Evolutionary conservation across 2,113 vertebrate species (phyloP).

Genomic region (Motacilla tschutschensis): DNA sequence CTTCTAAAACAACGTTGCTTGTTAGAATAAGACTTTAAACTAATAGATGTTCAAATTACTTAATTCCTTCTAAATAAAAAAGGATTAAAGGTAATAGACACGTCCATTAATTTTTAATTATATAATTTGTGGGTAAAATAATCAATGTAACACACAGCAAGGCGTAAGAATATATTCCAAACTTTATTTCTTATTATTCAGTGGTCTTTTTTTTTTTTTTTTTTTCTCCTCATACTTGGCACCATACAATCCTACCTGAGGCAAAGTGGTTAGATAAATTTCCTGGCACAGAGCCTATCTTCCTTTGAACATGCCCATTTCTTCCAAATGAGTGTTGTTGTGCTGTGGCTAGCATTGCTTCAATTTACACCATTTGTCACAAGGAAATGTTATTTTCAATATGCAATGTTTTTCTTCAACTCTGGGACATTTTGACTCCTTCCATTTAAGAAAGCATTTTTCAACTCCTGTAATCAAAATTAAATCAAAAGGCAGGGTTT

Average conservation of each 20-base stretch:
- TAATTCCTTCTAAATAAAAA: not conserved
- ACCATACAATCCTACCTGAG: not conserved
- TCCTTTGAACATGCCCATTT: not conserved
- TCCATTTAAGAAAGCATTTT: constrained; percentile 24
- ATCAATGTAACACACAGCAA: not conserved
- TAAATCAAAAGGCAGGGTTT: constrained; percentile 34
- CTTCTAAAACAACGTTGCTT: not conserved
- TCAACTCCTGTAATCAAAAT: constrained; percentile 13
- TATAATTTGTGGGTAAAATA: not conserved
- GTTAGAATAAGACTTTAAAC: not conserved
- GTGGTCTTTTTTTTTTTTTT: too few relatives aligned
- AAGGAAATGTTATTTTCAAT: constrained; percentile 14
- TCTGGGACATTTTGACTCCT: not conserved
- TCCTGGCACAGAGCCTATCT: not conserved
- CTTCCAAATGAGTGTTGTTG: not conserved
- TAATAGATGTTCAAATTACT: not conserved
- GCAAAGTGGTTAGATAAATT: not conserved
- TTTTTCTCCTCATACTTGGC: not conserved
- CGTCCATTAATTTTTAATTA: not conserved
- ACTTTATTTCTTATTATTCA: not conserved
- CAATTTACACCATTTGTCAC: not conserved
- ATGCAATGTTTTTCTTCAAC: not conserved
- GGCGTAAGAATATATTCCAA: not conserved
- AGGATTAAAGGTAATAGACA: not conserved
- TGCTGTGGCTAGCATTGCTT: not conserved